Evolutionary conservation across 1,140 invertebrate genomes (phyloP).

Genomic region (Aphelenchoides fujianensis): DNA sequence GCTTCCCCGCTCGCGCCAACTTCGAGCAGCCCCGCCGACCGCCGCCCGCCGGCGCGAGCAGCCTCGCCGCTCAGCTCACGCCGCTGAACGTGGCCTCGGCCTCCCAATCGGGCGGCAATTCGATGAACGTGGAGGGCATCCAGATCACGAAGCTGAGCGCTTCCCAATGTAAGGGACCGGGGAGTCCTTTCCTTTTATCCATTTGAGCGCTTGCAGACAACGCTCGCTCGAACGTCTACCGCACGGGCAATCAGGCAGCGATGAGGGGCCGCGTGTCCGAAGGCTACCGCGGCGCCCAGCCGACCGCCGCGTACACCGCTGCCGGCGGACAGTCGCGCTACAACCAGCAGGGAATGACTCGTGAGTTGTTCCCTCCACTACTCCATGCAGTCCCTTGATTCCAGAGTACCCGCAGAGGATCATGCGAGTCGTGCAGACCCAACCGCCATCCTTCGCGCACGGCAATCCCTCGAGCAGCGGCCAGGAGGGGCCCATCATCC

Average conservation of each 20-base stretch:
- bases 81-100: slow-evolving; percentile 10
- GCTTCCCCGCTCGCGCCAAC: neutral
- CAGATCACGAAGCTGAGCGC: slow-evolving; percentile 11
- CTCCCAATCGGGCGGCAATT: slow-evolving; percentile 3
- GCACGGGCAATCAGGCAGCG: neutral
- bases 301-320: neutral
- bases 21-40: neutral
- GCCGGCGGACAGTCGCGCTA: neutral
- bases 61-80: slow-evolving; percentile 7
- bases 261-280: neutral
- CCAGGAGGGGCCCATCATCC: neutral
- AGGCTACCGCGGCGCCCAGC: neutral
- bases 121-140: slow-evolving; percentile 5
- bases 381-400: neutral
- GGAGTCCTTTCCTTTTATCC: too few species aligned
- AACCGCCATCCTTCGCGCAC: neutral
- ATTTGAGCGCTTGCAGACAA: neutral
- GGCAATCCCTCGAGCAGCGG: neutral
- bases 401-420: slow-evolving; percentile 5
- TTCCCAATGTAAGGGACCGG: slow-evolving; percentile 20
- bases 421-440: slow-evolving; percentile 8
- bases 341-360: neutral
- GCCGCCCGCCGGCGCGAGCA: neutral
- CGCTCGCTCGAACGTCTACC: neutral
- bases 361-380: neutral